phyloP scores from a whole-genome alignment of 2,797 vertebrate genomes.

The Gambusia yucatana region DNA sequence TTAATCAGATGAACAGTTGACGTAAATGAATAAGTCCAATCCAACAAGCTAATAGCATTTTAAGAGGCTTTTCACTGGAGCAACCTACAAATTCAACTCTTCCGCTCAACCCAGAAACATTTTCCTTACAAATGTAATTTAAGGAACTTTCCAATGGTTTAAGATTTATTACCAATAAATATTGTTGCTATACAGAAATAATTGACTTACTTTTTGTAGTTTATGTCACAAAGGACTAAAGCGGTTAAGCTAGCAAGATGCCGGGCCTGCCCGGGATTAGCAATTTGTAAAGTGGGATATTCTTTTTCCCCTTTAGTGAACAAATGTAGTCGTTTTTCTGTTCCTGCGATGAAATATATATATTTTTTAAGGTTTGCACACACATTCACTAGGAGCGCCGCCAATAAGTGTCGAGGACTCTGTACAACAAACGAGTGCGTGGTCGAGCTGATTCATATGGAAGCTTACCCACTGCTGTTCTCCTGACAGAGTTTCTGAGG shows the following conservation, averaged over 20 bases:
- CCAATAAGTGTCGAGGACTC: neutral
- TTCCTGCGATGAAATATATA: neutral
- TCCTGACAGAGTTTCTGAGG: slow-evolving; percentile 44
- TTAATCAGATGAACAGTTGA: neutral
- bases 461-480: slow-evolving; percentile 52
- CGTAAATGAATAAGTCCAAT: neutral
- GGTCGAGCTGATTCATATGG: slow-evolving; percentile 49
- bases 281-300: neutral
- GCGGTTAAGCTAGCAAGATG: neutral
- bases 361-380: neutral
- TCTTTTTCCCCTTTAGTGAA: neutral
- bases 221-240: neutral
- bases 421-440: slow-evolving; percentile 29
- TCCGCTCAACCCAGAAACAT: neutral
- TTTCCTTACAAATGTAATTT: neutral
- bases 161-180: neutral
- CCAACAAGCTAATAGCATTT: neutral
- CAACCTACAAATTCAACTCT: neutral
- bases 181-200: neutral
- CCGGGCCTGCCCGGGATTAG: neutral
- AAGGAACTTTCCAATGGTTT: neutral
- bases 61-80: neutral
- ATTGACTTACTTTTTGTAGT: neutral
- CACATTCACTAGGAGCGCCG: neutral
- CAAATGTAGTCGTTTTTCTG: neutral